Percentiles rank a stretch among this genome's conserved stretches.
These are phyloP conservation scores for Monochamus saltuarius DNA, from an alignment of 1,140 invertebrate genomes.

Conservation along the genomic window DNA sequence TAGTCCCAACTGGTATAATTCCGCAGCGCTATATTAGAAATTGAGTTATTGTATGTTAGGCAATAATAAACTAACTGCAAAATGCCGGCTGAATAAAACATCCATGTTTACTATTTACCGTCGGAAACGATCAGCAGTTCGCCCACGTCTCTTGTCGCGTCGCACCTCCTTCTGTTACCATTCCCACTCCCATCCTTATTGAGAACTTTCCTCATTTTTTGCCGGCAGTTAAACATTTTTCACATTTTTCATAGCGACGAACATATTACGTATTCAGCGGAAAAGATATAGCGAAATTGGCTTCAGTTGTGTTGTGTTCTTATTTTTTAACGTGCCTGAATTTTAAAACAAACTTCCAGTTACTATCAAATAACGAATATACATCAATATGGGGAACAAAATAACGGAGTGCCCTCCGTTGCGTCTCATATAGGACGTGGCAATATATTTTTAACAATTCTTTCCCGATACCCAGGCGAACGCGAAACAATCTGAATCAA, in stretches of 20 bases:
- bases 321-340: conserved; percentile 32
- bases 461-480: background rate
- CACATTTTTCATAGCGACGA: conserved; percentile 30
- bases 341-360: conserved; percentile 16
- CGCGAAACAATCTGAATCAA: background rate
- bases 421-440: conserved; percentile 6
- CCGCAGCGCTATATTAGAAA: no score
- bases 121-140: conserved; percentile 31
- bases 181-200: conserved; percentile 27
- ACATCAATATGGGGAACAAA: conserved; percentile 18
- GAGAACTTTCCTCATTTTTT: conserved; percentile 28
- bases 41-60: no score
- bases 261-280: conserved; percentile 35
- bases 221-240: conserved; percentile 32
- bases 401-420: conserved; percentile 9
- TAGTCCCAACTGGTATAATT: no score
- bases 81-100: no score
- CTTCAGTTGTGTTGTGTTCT: conserved; percentile 32
- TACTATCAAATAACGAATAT: conserved; percentile 11
- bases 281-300: conserved; percentile 32
- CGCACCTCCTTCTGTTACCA: conserved; percentile 21
- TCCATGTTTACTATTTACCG: conserved; percentile 21
- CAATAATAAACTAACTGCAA: no score
- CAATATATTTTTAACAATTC: conserved; percentile 12
- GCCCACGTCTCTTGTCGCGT: conserved; percentile 29